Evolutionary conservation across 2,888 invertebrate genomes (phyloP).

Genomic region (Polyploca ridens): DNA sequence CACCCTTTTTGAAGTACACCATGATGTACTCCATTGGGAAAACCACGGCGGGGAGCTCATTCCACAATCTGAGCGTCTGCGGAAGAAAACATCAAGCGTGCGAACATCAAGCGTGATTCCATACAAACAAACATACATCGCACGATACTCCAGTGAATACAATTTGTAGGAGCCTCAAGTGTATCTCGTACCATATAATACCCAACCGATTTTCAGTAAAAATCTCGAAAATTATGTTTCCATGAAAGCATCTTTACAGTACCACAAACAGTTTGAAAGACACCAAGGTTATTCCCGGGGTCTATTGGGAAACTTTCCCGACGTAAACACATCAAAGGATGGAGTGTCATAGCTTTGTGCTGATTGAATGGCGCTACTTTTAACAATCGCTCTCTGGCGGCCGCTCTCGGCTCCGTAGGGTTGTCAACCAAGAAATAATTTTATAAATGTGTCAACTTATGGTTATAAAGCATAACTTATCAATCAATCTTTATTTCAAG

Average conservation of each 20-base stretch:
- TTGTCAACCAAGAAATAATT: slow-evolving; percentile 11
- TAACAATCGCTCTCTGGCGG: slow-evolving; percentile 30
- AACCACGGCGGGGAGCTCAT: too few species aligned
- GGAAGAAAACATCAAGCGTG: too few species aligned
- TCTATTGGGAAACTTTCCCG: slow-evolving; percentile 50
- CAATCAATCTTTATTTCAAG: too few species aligned
- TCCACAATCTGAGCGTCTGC: too few species aligned
- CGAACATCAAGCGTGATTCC: too few species aligned
- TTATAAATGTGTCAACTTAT: too few species aligned
- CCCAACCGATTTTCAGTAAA: not conserved
- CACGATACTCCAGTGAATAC: too few species aligned
- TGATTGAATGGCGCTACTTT: slow-evolving; percentile 45
- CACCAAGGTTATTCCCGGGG: slow-evolving; percentile 34
- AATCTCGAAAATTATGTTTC: not conserved
- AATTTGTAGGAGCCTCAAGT: too few species aligned
- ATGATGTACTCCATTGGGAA: too few species aligned
- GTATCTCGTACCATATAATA: not conserved
- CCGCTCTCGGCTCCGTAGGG: slow-evolving; percentile 25
- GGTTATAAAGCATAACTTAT: too few species aligned
- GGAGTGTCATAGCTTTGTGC: slow-evolving; percentile 41
- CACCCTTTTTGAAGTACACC: too few species aligned
- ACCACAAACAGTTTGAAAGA: slow-evolving; percentile 23
- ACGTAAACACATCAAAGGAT: slow-evolving; percentile 51
- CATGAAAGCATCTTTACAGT: not conserved
- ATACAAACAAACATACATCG: too few species aligned